Percentiles rank a stretch among this genome's conserved stretches.
These are phyloP conservation scores for Lagorchestes hirsutus DNA, from an alignment of 2,797 vertebrate genomes.

Conservation along the genomic window DNA sequence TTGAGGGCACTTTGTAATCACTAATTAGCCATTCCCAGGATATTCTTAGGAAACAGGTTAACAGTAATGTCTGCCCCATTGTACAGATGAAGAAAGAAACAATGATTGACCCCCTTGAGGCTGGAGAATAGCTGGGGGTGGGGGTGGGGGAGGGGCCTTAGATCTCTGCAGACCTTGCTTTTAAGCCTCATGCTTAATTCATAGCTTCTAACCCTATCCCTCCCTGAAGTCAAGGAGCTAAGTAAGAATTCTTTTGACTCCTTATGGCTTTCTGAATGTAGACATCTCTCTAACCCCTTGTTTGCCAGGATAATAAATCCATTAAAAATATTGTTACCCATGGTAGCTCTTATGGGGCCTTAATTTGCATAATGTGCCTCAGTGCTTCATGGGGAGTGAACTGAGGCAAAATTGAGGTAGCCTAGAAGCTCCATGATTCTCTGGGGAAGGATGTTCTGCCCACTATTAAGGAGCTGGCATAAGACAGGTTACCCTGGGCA, in stretches of 20 bases:
- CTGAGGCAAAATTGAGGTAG: not conserved
- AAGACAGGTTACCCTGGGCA: not conserved
- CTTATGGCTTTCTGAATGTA: not conserved
- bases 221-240: not conserved
- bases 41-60: not conserved
- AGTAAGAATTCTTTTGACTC: not conserved
- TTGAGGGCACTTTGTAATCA: not conserved
- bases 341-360: not conserved
- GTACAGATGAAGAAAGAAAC: slow-evolving; percentile 3
- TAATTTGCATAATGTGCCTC: not conserved
- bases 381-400: not conserved
- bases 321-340: not conserved
- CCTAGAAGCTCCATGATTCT: not conserved
- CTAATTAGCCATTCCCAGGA: not conserved
- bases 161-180: not conserved
- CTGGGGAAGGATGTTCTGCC: not conserved
- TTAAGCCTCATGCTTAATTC: not conserved
- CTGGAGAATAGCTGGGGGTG: not conserved
- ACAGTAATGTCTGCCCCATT: not conserved
- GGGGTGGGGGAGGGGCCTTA: not conserved
- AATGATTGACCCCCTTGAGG: not conserved
- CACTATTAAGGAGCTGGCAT: not conserved
- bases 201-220: not conserved
- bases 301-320: not conserved
- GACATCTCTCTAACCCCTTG: not conserved